Evolutionary conservation across 2,888 invertebrate species (phyloP), one percentile per base, ranked within the genome.

Genomic region (Dromius quadrimaculatus): DNA sequence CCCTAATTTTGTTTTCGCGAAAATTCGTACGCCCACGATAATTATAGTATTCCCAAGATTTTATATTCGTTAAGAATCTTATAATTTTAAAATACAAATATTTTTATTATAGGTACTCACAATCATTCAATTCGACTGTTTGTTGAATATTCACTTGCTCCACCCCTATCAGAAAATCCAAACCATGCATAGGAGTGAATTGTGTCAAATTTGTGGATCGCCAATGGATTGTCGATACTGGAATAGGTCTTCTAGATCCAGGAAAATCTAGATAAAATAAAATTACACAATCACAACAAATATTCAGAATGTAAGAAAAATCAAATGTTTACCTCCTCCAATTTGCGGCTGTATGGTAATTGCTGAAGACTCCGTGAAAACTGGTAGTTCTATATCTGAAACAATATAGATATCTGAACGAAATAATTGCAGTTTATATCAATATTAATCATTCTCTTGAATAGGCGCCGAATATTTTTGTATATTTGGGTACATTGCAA

Each of bases 111-210:
- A 28, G 4, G 20, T 71, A 84, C 88, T 82, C 82, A 92, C 92
- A 81, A 80, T 92, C 91, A 78, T 88, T 86, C 6, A 93, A 81
- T 79, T 94, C 93, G 43, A 93, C 89, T 41, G 93, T 91, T 82
- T 93, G 93, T 78, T 93, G 92, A 69, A 93, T 90, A 73, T 89
- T 87, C 2, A 92, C 82, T 50, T 88, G 89, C 68, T 89, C 87
- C 54, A 89, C 87, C 19, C 90, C 90, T 59, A 86, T 85, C 43
- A 93, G 85, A 79, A 92, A 90, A 78, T 91, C 91, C 72, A 91
- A 84, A 9, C 92, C 92, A 43, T 88, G 85, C 36, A 88, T 81
- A 0, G 91, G 89, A 72, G 87, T 86, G 75, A 89, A 85, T 76
- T 89, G 89, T 0, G 86, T 84, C 3, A 86, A 82, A 43, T 83